These are phyloP conservation scores for Laticauda laticaudata DNA, from an alignment of 2,113 vertebrate species.

Conservation along the genomic window DNA sequence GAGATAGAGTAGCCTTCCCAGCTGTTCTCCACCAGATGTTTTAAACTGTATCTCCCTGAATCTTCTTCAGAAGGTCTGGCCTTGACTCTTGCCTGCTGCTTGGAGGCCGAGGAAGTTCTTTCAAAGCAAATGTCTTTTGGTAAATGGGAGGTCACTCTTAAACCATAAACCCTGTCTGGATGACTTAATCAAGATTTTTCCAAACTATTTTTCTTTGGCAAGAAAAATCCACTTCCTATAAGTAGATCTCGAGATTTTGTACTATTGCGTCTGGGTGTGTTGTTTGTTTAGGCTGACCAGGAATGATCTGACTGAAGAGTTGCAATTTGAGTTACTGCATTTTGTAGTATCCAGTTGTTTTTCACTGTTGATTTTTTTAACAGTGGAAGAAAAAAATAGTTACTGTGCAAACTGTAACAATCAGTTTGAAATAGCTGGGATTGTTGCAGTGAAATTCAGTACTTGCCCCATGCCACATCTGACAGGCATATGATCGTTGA, in stretches of 20 bases:
- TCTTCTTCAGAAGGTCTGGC: background rate
- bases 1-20: background rate
- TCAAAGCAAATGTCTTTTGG: background rate
- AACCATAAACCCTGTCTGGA: background rate
- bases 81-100: background rate
- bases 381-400: background rate
- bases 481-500: background rate
- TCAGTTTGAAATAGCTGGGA: background rate
- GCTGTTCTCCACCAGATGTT: background rate
- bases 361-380: background rate
- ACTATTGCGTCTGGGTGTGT: background rate
- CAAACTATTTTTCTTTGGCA: background rate
- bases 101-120: background rate
- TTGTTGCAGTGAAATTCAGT: background rate
- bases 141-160: background rate
- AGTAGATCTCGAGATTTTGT: background rate
- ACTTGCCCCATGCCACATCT: background rate
- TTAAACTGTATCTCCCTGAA: background rate
- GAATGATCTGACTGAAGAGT: background rate
- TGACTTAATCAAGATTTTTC: background rate
- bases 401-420: background rate
- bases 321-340: background rate
- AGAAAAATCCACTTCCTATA: background rate
- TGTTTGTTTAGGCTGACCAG: background rate
- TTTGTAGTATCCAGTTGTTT: background rate